Conservation (phyloP, 2,113 vertebrate species). For the Typhlomys cinereus region DNA sequence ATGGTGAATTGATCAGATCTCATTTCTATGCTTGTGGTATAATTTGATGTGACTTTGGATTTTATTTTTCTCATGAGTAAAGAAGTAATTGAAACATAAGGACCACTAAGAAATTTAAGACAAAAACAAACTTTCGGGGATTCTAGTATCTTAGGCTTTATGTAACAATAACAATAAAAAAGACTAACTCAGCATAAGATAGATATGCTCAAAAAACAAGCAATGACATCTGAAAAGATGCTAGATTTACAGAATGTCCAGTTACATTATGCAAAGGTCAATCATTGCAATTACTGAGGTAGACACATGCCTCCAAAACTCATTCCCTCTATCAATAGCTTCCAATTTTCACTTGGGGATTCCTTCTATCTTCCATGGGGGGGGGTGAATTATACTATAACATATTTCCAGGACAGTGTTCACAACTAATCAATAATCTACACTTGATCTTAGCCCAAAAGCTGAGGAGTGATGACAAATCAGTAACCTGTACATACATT, state of each 20-base stretch:
- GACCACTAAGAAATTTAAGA: too few species aligned
- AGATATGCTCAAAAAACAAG: constrained; percentile 33
- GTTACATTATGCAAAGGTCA: not conserved
- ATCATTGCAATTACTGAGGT: not conserved
- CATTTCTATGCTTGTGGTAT: too few species aligned
- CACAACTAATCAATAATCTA: not conserved
- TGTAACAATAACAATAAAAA: not conserved
- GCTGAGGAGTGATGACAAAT: too few species aligned
- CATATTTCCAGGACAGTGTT: too few species aligned
- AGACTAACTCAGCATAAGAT: not conserved
- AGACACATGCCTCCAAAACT: not conserved
- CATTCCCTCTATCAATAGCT: not conserved
- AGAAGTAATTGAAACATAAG: not conserved
- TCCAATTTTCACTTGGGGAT: not conserved
- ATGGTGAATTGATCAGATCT: too few species aligned
- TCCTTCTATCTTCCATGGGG: not conserved
- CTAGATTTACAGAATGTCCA: constrained; percentile 16
- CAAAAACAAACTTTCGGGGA: too few species aligned
- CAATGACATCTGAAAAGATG: not conserved
- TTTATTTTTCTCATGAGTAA: not conserved
- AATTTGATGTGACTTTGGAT: too few species aligned
- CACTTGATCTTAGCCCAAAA: too few species aligned
- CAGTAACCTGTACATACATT: too few species aligned
- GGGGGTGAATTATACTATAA: not conserved
- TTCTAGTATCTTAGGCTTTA: too few species aligned